These are phyloP conservation scores for Drosophila erecta DNA, from an alignment of 1,140 invertebrate genomes.

Conservation along the genomic window DNA sequence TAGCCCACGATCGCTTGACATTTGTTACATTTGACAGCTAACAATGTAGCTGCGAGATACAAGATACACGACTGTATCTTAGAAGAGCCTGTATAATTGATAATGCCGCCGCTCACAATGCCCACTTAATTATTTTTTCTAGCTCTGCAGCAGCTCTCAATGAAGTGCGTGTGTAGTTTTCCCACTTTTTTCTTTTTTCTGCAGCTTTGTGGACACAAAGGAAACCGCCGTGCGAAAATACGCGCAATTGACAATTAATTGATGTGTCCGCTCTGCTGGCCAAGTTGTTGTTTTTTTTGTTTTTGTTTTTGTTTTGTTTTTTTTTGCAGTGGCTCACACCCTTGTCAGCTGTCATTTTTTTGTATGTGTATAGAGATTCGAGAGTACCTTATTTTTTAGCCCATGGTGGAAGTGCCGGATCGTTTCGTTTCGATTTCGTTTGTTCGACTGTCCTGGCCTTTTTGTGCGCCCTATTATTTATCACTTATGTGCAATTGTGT, in stretches of 20 bases:
- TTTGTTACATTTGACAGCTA: slow-evolving; percentile 83
- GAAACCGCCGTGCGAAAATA: slow-evolving; percentile 81
- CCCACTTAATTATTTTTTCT: slow-evolving; percentile 78
- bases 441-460: slow-evolving; percentile 37
- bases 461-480: slow-evolving; percentile 71
- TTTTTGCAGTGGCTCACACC: slow-evolving; percentile 63
- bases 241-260: slow-evolving; percentile 83
- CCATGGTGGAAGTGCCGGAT: slow-evolving; percentile 61
- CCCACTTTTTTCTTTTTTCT: slow-evolving; percentile 22
- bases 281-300: slow-evolving; percentile 18
- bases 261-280: slow-evolving; percentile 73
- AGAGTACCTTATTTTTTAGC: slow-evolving; percentile 22
- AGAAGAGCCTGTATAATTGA: slow-evolving; percentile 65
- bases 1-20: slow-evolving; percentile 62
- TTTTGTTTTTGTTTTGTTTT: neutral
- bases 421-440: slow-evolving; percentile 28
- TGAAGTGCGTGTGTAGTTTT: slow-evolving; percentile 50
- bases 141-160: slow-evolving; percentile 55
- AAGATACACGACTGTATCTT: slow-evolving; percentile 59
- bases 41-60: slow-evolving; percentile 77
- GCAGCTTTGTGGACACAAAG: slow-evolving; percentile 47
- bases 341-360: slow-evolving; percentile 81
- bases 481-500: slow-evolving; percentile 69
- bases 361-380: slow-evolving; percentile 21
- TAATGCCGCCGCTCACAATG: slow-evolving; percentile 62